Conservation (phyloP, 2,113 vertebrate species). For the Alces alces region DNA sequence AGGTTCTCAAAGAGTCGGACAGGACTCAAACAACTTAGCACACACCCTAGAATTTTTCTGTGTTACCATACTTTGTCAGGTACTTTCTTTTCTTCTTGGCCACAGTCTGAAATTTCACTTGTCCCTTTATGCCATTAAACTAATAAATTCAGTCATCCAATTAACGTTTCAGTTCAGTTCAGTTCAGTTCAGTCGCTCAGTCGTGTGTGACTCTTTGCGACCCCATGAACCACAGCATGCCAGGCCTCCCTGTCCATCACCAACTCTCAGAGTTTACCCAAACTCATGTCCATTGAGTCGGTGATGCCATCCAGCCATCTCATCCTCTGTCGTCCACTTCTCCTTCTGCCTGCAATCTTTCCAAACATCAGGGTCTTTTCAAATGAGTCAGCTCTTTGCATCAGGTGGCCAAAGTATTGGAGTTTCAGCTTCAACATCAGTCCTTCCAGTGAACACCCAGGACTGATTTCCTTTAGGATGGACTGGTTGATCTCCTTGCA, state of each 20-base stretch:
- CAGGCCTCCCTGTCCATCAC: neutral
- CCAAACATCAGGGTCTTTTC: neutral
- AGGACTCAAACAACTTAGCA: neutral
- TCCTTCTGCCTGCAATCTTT: neutral
- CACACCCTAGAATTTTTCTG: neutral
- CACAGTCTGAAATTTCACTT: neutral
- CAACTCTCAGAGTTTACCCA: neutral
- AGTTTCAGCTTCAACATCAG: neutral
- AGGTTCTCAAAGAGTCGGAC: neutral
- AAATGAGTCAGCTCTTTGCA: rapidly evolving
- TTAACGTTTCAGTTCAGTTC: neutral
- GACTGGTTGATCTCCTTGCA: neutral
- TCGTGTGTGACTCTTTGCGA: neutral
- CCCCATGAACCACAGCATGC: neutral
- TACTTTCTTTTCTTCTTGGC: neutral
- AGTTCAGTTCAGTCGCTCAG: neutral
- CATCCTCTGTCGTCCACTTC: neutral
- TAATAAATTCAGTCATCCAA: neutral
- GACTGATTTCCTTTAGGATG: neutral
- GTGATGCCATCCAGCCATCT: neutral
- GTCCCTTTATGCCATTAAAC: neutral
- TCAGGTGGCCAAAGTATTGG: neutral
- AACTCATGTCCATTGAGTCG: neutral
- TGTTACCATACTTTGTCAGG: neutral
- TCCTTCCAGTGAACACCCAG: neutral